Evolutionary conservation across 2,797 vertebrate species (phyloP), one percentile per base, ranked within the genome.

Genomic region (Mormyrus proboscirostris): DNA sequence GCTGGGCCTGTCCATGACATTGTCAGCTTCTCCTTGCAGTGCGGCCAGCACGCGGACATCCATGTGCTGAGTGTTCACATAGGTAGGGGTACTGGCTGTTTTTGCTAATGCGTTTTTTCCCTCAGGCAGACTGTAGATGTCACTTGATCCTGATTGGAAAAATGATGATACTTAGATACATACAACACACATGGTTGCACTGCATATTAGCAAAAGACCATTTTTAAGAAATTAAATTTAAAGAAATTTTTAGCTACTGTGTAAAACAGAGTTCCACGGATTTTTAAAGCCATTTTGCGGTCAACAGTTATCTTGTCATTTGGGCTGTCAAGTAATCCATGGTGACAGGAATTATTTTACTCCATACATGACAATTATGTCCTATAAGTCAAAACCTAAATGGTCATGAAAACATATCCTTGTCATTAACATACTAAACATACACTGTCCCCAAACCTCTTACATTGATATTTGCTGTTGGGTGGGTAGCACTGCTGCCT

Each of bases 21-120:
- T 92, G 91, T 97, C 97, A 19, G 94, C 91, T 89, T 97, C 96
- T 3, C 94, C 95, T 89, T 97, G 97, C 89, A 97, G 95, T 0
- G 94, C 94, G 0, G 95, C 90, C 2, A 96, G 92, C 65, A 96
- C 94, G 93, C 97, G 97, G 22, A 94, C 94, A 8, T 98, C 97
- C 16, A 97, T 96, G 90, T 96, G 95, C 92, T 97, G 97, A 0
- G 98, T 98, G 94, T 99, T 99, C 90, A 99, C 95, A 0, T 99
- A 99, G 0, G 95, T 96, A 86, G 98, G 96, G 91, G 95, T 95
- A 79, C 97, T 96, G 90, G 94, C 94, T 8, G 85, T 12, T 79
- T 96, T 93, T 9, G 89, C 90, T 62, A 90, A 44, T 83, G 94
- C 95, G 47, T 91, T 90, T 94, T 96, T 98, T 89, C 94, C 95